Conservation (phyloP, 2,797 vertebrate genomes). For the Hirundo rustica region DNA sequence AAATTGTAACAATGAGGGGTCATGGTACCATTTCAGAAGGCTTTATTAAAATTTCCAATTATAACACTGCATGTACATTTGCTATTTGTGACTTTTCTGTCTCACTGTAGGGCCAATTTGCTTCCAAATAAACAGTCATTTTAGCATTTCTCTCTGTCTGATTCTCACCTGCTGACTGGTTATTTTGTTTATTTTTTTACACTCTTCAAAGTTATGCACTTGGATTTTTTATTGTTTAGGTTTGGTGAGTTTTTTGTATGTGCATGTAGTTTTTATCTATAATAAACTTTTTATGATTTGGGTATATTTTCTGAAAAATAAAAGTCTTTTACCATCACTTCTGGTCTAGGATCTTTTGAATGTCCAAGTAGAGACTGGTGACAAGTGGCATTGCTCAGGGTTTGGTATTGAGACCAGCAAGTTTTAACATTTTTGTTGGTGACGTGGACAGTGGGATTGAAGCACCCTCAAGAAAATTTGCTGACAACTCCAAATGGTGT, state of each 20-base stretch:
- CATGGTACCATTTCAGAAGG: background rate
- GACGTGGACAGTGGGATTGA: no score
- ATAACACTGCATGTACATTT: fast-evolving
- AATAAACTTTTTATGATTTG: background rate
- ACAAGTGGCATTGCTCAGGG: background rate
- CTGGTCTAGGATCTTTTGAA: background rate
- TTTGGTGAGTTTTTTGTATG: fast-evolving
- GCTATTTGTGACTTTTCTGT: background rate
- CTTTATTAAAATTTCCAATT: background rate
- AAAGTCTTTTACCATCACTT: background rate
- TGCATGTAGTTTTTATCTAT: background rate
- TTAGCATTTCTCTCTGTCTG: background rate
- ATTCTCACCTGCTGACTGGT: background rate
- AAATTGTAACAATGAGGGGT: background rate
- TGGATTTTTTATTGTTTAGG: background rate
- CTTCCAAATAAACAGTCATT: background rate
- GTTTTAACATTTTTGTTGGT: background rate
- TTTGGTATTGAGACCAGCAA: background rate
- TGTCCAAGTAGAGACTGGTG: background rate
- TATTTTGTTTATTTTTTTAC: background rate
- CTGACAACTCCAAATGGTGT: background rate
- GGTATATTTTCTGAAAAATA: background rate
- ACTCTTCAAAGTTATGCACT: background rate
- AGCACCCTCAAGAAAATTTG: background rate
- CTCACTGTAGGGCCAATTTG: fast-evolving